Evolutionary conservation across 1,140 invertebrate genomes (phyloP).

Genomic region (Lasioglossum baleicum): DNA sequence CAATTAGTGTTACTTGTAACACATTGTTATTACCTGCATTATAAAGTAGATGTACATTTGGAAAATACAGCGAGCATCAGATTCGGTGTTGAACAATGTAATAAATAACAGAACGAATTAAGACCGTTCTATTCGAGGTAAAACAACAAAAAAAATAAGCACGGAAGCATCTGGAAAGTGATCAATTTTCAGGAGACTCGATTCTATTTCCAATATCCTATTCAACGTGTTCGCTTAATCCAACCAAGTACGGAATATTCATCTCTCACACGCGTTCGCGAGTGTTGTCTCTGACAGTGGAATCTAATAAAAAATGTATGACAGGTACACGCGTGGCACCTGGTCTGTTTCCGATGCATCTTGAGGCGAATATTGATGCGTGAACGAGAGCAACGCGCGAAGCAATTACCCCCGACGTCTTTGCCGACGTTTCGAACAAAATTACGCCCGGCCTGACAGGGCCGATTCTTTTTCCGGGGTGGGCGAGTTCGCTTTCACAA

Average conservation of each 20-base stretch:
- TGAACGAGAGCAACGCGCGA: constrained; percentile 2
- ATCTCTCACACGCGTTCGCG: too few species aligned
- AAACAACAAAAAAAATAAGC: too few species aligned
- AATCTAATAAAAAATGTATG: constrained; percentile 38
- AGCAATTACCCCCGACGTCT: constrained; percentile 15
- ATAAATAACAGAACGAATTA: too few species aligned
- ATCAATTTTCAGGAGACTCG: neutral
- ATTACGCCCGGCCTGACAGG: neutral
- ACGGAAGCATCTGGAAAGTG: neutral
- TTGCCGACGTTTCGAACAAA: neutral
- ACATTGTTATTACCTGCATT: too few species aligned
- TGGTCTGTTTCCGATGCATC: constrained; percentile 24
- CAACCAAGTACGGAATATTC: too few species aligned
- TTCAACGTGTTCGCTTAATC: neutral
- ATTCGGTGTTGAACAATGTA: too few species aligned
- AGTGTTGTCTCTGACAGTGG: neutral
- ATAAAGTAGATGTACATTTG: too few species aligned
- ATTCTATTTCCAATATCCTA: neutral
- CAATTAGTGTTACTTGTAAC: neutral
- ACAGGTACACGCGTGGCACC: neutral
- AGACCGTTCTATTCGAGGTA: too few species aligned
- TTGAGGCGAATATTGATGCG: constrained; percentile 12
- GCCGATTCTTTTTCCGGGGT: constrained; percentile 27
- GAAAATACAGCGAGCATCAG: too few species aligned
- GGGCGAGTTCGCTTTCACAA: constrained; percentile 50